phyloP scores from a whole-genome alignment of 2,113 vertebrate genomes.

The Pogonocichla stellata region DNA sequence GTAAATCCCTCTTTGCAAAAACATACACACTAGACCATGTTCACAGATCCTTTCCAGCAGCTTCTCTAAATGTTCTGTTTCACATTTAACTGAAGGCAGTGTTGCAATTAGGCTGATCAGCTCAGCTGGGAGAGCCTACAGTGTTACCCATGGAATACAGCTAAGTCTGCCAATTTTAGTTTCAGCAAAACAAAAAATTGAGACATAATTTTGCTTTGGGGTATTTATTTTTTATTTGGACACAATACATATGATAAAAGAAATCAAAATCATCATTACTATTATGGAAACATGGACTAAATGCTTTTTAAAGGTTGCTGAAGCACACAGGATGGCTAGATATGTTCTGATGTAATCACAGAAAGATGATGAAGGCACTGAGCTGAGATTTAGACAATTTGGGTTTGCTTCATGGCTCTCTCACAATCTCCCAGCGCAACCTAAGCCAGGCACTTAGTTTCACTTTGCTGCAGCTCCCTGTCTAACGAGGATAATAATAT shows the following conservation, averaged over 20 bases:
- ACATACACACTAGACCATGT: neutral
- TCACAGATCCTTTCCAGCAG: neutral
- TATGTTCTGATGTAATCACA: neutral
- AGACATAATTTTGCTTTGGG: neutral
- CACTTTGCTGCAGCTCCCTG: slow-evolving; percentile 1
- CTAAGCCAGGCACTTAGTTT: neutral
- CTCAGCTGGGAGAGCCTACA: neutral
- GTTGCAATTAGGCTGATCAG: neutral
- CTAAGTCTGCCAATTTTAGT: neutral
- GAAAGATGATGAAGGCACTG: neutral
- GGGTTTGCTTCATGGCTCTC: neutral
- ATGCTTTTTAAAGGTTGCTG: neutral
- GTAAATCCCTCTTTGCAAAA: neutral
- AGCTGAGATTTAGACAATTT: neutral
- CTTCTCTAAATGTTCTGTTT: neutral
- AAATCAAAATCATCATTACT: neutral
- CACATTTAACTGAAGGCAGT: neutral
- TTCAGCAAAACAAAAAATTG: neutral
- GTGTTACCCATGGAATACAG: neutral
- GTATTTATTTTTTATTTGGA: neutral
- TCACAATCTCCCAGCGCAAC: neutral
- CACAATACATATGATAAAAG: neutral
- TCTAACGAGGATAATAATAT: neutral
- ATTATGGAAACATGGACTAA: neutral
- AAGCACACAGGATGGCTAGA: neutral